Percentiles rank a stretch among this genome's conserved stretches.
Evolutionary conservation across 2,888 invertebrate genomes (phyloP).

Genomic region (Nemotelus pantherinus): DNA sequence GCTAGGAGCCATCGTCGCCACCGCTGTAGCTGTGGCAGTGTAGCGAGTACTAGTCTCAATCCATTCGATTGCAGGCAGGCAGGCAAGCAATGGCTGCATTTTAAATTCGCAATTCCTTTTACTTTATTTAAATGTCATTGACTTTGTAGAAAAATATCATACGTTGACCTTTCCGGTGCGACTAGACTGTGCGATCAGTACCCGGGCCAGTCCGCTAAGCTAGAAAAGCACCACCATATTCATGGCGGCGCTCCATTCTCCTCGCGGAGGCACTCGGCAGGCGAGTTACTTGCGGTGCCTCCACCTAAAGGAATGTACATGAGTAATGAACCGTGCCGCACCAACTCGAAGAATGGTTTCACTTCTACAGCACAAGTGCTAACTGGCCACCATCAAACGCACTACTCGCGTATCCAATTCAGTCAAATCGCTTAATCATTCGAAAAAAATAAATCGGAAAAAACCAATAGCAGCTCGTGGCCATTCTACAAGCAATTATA

Average conservation of each 20-base stretch:
- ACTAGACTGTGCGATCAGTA: slow-evolving; percentile 37
- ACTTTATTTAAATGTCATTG: slow-evolving; percentile 50
- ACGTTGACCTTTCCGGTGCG: slow-evolving; percentile 48
- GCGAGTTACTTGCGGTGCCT: slow-evolving; percentile 8
- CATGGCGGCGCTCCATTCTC: slow-evolving; percentile 17
- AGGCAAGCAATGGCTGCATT: slow-evolving; percentile 44
- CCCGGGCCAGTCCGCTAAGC: neutral
- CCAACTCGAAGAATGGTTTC: slow-evolving; percentile 25
- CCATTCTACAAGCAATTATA: neutral
- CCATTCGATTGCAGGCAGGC: neutral
- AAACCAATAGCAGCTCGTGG: slow-evolving; percentile 16
- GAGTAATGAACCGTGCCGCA: slow-evolving; percentile 30
- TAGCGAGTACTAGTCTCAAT: slow-evolving; percentile 5
- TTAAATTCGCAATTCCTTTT: slow-evolving; percentile 48
- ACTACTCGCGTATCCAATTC: slow-evolving; percentile 12
- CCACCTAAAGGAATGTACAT: slow-evolving; percentile 30
- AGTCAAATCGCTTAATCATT: slow-evolving; percentile 38
- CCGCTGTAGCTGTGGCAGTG: neutral
- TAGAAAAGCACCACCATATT: neutral
- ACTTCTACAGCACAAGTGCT: neutral
- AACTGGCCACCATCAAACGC: slow-evolving; percentile 6
- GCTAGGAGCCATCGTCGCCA: neutral
- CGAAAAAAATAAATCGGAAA: slow-evolving; percentile 24
- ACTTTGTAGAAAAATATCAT: slow-evolving; percentile 50
- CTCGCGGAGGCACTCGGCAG: neutral